Conservation (phyloP, 2,113 vertebrate genomes). For the Cryptoleucopteryx plumbea region DNA sequence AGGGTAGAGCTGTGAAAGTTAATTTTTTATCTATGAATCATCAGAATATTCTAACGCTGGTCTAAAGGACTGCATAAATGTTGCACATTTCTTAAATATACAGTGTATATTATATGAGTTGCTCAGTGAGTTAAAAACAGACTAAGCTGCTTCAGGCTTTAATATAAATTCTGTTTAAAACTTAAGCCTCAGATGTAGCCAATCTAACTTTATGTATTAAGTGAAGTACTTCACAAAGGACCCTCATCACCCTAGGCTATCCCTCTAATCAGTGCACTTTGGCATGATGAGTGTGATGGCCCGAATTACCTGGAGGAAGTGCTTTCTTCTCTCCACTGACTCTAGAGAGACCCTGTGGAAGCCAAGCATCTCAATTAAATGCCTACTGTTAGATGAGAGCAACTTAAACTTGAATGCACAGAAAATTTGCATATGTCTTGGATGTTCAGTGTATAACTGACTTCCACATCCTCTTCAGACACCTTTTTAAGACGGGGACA, state of each 20-base stretch:
- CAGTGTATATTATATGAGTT: neutral
- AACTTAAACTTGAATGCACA: neutral
- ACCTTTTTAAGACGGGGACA: neutral
- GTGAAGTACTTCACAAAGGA: neutral
- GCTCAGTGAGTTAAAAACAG: neutral
- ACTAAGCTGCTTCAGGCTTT: neutral
- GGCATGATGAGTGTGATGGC: neutral
- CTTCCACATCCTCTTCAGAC: neutral
- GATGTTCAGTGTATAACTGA: neutral
- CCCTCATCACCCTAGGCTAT: neutral
- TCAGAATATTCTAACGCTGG: neutral
- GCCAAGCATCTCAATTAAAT: neutral
- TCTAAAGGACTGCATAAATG: neutral
- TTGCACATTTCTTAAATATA: conserved; percentile 6
- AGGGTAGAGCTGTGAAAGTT: neutral
- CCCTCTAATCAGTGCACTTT: neutral
- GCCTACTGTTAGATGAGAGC: neutral
- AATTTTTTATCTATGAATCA: neutral
- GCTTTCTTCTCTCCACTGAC: neutral
- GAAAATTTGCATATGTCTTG: neutral
- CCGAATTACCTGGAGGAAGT: conserved; percentile 5
- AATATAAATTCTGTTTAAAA: neutral
- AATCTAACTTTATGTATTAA: neutral
- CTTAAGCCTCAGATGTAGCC: neutral
- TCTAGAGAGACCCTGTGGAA: neutral